Percentiles rank a stretch among this genome's conserved stretches.
phyloP scores from a whole-genome alignment of 2,888 invertebrate genomes.

The Hofmannophila pseudospretella region DNA sequence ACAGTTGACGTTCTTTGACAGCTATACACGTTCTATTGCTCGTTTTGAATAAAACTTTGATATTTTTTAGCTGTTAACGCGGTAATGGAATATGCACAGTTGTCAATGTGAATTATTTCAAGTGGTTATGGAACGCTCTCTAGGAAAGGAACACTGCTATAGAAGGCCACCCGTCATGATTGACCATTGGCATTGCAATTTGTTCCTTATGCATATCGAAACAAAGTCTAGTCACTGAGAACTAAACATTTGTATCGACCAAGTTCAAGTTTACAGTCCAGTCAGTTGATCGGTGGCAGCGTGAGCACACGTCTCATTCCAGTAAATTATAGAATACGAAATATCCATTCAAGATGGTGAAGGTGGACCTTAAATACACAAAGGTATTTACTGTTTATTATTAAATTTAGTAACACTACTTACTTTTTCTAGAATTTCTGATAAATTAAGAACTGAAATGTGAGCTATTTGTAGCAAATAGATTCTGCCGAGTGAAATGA shows the following conservation, averaged over 20 bases:
- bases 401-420: neutral
- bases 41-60: too few relatives aligned
- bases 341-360: slow-evolving; percentile 52
- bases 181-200: too few relatives aligned
- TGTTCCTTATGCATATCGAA: too few relatives aligned
- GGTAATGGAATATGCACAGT: too few relatives aligned
- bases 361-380: slow-evolving; percentile 72
- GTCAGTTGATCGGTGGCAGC: slow-evolving; percentile 2
- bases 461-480: neutral
- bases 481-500: neutral
- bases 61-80: too few relatives aligned
- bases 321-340: slow-evolving; percentile 2
- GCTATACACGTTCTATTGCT: too few relatives aligned
- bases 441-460: neutral
- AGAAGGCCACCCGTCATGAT: too few relatives aligned
- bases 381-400: slow-evolving; percentile 49
- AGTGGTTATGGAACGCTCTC: too few relatives aligned
- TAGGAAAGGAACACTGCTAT: too few relatives aligned
- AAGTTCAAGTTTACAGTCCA: slow-evolving; percentile 7
- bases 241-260: neutral
- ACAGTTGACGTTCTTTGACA: too few relatives aligned
- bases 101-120: too few relatives aligned
- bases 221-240: neutral
- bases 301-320: slow-evolving; percentile 13
- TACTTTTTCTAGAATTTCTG: neutral